A percentile compares a stretch with the other conserved stretches of the same genome.
These are phyloP conservation scores for Dendropsophus ebraccatus DNA, from an alignment of 2,113 vertebrate genomes.

Conservation along the genomic window DNA sequence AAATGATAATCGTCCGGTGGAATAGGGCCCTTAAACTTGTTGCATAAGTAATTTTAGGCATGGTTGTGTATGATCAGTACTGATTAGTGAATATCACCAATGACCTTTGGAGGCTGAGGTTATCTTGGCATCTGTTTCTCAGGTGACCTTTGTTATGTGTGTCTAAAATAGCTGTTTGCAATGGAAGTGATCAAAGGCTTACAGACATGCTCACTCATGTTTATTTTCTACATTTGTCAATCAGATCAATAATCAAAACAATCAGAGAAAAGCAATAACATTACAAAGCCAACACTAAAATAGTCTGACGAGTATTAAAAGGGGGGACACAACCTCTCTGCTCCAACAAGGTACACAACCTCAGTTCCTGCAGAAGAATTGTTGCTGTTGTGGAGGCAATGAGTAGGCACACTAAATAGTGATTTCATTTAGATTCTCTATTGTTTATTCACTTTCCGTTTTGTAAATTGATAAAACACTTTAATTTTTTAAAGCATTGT, in stretches of 20 bases:
- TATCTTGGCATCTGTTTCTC: slow-evolving; percentile 9
- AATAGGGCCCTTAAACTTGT: too few species aligned
- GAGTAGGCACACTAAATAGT: too few species aligned
- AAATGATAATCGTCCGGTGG: too few species aligned
- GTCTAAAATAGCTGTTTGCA: not conserved
- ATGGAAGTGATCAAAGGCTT: slow-evolving; percentile 1
- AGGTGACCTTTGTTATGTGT: slow-evolving; percentile 14
- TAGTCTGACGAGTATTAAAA: not conserved
- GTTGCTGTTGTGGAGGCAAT: too few species aligned
- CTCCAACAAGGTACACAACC: too few species aligned
- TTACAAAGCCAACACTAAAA: not conserved
- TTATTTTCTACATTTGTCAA: not conserved
- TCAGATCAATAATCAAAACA: not conserved
- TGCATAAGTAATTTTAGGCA: not conserved
- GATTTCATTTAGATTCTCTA: too few species aligned
- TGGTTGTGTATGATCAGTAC: not conserved
- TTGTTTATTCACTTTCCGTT: too few species aligned
- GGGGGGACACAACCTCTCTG: not conserved
- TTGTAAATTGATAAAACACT: too few species aligned
- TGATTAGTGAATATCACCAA: not conserved
- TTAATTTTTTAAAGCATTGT: too few species aligned
- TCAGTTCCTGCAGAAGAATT: too few species aligned
- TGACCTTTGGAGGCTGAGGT: slow-evolving; percentile 8
- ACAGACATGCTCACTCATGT: not conserved
- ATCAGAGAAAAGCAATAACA: not conserved